Evolutionary conservation across 2,797 vertebrate species (phyloP).

Genomic region (Etheostoma nigrum): DNA sequence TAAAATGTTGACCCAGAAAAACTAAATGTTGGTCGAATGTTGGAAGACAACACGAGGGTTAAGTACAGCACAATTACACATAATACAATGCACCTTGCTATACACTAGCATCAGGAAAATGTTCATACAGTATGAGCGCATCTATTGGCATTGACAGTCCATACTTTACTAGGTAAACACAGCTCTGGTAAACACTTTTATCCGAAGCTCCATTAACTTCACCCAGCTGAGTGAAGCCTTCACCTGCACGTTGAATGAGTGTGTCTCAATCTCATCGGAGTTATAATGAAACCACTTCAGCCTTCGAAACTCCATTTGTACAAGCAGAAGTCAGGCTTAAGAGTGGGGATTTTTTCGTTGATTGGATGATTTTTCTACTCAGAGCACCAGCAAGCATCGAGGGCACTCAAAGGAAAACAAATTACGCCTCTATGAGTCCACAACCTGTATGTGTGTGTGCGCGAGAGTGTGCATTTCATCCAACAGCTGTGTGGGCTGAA

Average conservation of each 20-base stretch:
- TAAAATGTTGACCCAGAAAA: too few species aligned
- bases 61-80: neutral
- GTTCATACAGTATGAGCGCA: neutral
- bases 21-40: too few species aligned
- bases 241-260: slow-evolving; percentile 18
- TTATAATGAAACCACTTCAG: slow-evolving; percentile 48
- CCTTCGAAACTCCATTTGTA: slow-evolving; percentile 34
- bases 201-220: slow-evolving; percentile 11
- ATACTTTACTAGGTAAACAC: neutral
- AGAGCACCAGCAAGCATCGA: slow-evolving; percentile 31
- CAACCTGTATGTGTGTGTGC: slow-evolving; percentile 8
- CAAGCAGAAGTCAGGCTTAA: slow-evolving; percentile 12
- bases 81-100: neutral
- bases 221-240: slow-evolving; percentile 21
- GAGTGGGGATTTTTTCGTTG: slow-evolving; percentile 32
- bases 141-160: neutral
- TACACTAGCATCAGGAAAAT: neutral
- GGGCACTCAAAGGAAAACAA: slow-evolving; percentile 57
- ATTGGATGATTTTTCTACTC: slow-evolving; percentile 34
- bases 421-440: slow-evolving; percentile 16
- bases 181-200: neutral
- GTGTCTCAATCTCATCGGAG: slow-evolving; percentile 21
- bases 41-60: too few species aligned
- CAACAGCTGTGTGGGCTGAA: slow-evolving; percentile 51
- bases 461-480: slow-evolving; percentile 13